Percentiles rank a stretch among this genome's conserved stretches.
phyloP scores from a whole-genome alignment of 2,888 invertebrate species.

The Chymomyza procnemis region DNA sequence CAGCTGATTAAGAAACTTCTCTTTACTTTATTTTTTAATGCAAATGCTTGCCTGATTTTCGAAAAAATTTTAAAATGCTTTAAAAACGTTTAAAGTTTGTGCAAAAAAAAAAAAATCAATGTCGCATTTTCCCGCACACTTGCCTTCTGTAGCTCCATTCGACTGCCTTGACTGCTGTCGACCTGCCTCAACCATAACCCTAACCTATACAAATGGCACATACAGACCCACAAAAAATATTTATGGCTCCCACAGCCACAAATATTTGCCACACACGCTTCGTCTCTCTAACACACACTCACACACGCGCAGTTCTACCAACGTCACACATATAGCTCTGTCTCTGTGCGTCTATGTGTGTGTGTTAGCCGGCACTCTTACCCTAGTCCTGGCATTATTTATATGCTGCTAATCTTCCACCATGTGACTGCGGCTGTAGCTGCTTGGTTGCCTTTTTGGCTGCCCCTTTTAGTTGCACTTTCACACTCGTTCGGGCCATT shows the following conservation, averaged over 20 bases:
- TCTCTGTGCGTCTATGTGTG: slow-evolving; percentile 2
- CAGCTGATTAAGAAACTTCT: no score
- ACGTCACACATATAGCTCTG: slow-evolving; percentile 3
- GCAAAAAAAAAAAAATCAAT: no score
- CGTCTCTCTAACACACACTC: slow-evolving; percentile 18
- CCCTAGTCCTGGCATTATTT: slow-evolving; percentile 49
- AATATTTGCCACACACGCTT: slow-evolving; percentile 57
- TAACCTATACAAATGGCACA: slow-evolving; percentile 40
- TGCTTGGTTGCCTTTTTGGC: slow-evolving; percentile 58
- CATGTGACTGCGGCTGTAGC: slow-evolving; percentile 51
- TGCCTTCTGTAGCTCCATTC: neutral
- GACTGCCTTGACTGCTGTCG: neutral
- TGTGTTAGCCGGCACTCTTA: neutral
- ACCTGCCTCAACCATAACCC: neutral
- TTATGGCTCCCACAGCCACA: slow-evolving; percentile 57
- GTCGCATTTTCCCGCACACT: no score
- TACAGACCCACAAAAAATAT: slow-evolving; percentile 48
- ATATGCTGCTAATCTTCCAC: slow-evolving; percentile 62
- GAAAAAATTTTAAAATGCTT: no score
- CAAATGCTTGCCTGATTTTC: no score
- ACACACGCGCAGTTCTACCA: neutral
- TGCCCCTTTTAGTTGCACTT: slow-evolving; percentile 20
- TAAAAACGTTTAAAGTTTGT: no score
- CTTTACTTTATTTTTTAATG: no score
- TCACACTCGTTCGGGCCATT: slow-evolving; percentile 19